Evolutionary conservation across 2,888 invertebrate genomes (phyloP).

Genomic region (Dusona sp.): DNA sequence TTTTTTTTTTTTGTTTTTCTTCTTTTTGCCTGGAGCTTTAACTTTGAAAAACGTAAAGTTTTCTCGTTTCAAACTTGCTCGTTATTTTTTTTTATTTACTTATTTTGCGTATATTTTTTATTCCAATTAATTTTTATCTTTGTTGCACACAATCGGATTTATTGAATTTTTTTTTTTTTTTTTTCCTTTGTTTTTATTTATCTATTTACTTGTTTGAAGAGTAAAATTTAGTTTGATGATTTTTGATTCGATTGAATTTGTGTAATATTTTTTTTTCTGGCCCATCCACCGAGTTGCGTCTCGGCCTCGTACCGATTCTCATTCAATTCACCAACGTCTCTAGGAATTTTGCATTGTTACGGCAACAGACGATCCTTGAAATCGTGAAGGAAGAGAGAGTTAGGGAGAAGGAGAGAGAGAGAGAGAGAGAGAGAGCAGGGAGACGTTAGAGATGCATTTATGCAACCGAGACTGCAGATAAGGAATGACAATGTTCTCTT

Average conservation of each 20-base stretch:
- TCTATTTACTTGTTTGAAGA: neutral
- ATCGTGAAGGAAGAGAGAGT: conserved; percentile 12
- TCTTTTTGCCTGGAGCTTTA: neutral
- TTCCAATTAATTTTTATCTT: neutral
- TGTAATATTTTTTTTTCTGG: neutral
- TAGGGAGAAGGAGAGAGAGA: neutral
- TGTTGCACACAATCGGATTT: neutral
- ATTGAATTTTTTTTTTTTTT: neutral
- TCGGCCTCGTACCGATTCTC: conserved; percentile 16
- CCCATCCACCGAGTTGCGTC: neutral
- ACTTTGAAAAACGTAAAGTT: neutral
- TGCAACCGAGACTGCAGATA: conserved; percentile 60
- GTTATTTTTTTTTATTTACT: neutral
- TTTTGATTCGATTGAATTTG: neutral
- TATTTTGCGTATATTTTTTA: neutral
- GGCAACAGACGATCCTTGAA: conserved; percentile 6
- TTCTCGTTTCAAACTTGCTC: neutral
- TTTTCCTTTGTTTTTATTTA: neutral
- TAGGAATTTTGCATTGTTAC: conserved; percentile 25
- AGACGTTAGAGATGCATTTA: conserved; percentile 59
- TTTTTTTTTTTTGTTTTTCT: too few relatives aligned
- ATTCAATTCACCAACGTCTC: conserved; percentile 28
- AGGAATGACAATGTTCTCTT: conserved; percentile 54
- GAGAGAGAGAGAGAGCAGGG: conserved; percentile 11
- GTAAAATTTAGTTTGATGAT: neutral